These are phyloP conservation scores for Ochlodes sylvanus DNA, from an alignment of 2,888 invertebrate genomes.

Conservation along the genomic window DNA sequence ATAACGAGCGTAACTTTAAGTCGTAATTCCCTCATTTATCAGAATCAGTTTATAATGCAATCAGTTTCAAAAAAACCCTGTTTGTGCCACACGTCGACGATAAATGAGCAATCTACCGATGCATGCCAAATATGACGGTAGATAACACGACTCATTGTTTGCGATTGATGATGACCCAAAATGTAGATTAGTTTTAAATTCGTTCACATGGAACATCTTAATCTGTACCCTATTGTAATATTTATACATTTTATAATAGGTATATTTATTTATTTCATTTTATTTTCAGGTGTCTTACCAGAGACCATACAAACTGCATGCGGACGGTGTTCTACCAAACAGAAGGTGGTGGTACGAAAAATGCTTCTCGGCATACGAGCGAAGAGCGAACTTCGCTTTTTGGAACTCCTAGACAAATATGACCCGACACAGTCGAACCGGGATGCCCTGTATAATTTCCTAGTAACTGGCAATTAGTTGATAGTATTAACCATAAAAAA, in stretches of 20 bases:
- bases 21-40: no score
- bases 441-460: conserved; percentile 84
- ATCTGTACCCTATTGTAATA: no score
- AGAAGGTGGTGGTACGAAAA: conserved; percentile 85
- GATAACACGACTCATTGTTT: no score
- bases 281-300: conserved; percentile 87
- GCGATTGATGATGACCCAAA: no score
- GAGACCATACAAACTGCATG: conserved; percentile 89
- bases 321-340: conserved; percentile 87
- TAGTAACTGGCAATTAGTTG: conserved; percentile 70
- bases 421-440: conserved; percentile 88
- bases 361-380: conserved; percentile 88
- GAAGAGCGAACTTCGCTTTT: conserved; percentile 88
- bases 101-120: no score
- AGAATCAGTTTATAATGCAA: no score
- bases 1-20: no score
- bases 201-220: no score
- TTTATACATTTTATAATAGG: not conserved
- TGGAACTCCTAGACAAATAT: conserved; percentile 88
- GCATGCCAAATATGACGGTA: no score
- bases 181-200: no score
- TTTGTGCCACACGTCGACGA: no score
- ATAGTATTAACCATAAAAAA: not conserved
- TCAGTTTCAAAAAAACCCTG: no score
- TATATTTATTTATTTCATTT: conserved; percentile 9